A percentile compares a stretch with the other conserved stretches of the same genome.
These are phyloP conservation scores for Eristalis intricaria DNA, from an alignment of 2,888 invertebrate species.

Conservation along the genomic window DNA sequence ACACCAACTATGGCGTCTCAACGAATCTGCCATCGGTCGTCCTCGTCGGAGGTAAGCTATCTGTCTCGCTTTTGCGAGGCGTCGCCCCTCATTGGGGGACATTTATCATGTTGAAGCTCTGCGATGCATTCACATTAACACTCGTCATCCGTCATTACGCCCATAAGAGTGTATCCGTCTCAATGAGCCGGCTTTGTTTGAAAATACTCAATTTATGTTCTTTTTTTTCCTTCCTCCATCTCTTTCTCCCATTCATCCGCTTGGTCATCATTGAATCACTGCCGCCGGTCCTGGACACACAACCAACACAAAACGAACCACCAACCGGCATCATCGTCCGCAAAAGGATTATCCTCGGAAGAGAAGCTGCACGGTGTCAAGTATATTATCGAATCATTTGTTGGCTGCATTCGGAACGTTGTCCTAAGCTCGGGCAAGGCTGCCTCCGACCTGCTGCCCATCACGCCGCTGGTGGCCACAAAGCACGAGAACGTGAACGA, in stretches of 20 bases:
- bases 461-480: slow-evolving; percentile 91
- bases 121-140: not conserved
- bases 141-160: slow-evolving; percentile 8
- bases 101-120: not conserved
- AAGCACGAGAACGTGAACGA: slow-evolving; percentile 95
- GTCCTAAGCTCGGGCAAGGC: slow-evolving; percentile 93
- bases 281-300: slow-evolving; percentile 35
- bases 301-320: slow-evolving; percentile 27
- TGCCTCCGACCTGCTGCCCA: slow-evolving; percentile 90
- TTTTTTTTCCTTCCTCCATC: slow-evolving; percentile 4
- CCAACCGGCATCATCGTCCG: slow-evolving; percentile 28
- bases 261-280: not conserved
- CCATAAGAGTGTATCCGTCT: slow-evolving; percentile 47
- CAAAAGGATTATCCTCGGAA: slow-evolving; percentile 89
- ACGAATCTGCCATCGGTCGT: slow-evolving; percentile 93
- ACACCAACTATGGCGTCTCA: slow-evolving; percentile 92
- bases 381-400: slow-evolving; percentile 95
- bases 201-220: slow-evolving; percentile 49
- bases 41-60: slow-evolving; percentile 89
- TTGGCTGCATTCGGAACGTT: slow-evolving; percentile 94
- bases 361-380: slow-evolving; percentile 94
- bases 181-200: slow-evolving; percentile 47
- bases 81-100: not conserved
- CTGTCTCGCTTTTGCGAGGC: not conserved
- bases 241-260: not conserved